Conservation (phyloP, 2,888 invertebrate genomes). For the Nematopogon swammerdamellus region DNA sequence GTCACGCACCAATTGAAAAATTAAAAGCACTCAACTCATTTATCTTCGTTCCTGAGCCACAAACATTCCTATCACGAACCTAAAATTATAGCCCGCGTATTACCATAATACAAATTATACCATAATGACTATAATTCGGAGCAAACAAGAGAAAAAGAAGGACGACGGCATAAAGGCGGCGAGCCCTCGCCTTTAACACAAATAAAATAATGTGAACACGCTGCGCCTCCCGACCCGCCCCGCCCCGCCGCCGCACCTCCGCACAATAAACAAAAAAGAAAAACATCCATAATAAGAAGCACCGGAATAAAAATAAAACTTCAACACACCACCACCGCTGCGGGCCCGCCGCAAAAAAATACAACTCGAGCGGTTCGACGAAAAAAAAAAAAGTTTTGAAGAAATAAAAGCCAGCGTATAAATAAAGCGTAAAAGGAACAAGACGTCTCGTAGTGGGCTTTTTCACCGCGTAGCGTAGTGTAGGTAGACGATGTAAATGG, state of each 20-base stretch:
- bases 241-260: slow-evolving; percentile 27
- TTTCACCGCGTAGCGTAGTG: slow-evolving; percentile 45
- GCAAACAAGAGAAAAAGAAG: slow-evolving; percentile 48
- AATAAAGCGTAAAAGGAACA: slow-evolving; percentile 57
- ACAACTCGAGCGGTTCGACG: slow-evolving; percentile 49
- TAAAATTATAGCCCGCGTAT: slow-evolving; percentile 54
- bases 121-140: slow-evolving; percentile 56
- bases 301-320: slow-evolving; percentile 54
- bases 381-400: slow-evolving; percentile 54
- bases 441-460: slow-evolving; percentile 18
- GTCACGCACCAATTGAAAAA: slow-evolving; percentile 13
- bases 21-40: slow-evolving; percentile 23
- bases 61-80: slow-evolving; percentile 50
- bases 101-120: slow-evolving; percentile 57
- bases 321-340: slow-evolving; percentile 57
- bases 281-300: slow-evolving; percentile 54
- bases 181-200: slow-evolving; percentile 51
- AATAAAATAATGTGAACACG: slow-evolving; percentile 51
- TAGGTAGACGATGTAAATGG: slow-evolving; percentile 57
- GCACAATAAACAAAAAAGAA: slow-evolving; percentile 23
- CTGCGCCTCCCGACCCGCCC: no score
- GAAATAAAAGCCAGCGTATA: slow-evolving; percentile 53
- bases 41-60: slow-evolving; percentile 30
- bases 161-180: slow-evolving; percentile 25
- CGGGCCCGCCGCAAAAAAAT: slow-evolving; percentile 52